phyloP scores from a whole-genome alignment of 2,113 vertebrate genomes.

The Atherinomorus stipes region DNA sequence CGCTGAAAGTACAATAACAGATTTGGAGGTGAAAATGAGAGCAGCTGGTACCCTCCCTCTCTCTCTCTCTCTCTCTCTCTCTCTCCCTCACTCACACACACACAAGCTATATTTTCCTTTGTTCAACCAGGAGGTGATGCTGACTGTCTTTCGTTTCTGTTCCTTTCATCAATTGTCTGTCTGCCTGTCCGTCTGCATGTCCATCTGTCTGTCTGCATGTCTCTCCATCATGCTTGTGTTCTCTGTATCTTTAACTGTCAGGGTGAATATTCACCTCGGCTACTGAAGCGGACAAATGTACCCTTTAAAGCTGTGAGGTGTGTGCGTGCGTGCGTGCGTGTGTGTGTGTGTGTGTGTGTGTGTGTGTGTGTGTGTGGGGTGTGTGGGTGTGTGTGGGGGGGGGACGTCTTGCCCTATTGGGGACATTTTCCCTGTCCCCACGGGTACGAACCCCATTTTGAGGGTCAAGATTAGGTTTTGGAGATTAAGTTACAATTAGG shows the following conservation, averaged over 20 bases:
- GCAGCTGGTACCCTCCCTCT: conserved; percentile 27
- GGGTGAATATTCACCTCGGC: conserved; percentile 59
- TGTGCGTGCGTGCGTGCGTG: too few relatives aligned
- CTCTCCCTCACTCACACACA: too few relatives aligned
- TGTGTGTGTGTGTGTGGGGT: conserved; percentile 31
- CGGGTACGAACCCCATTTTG: too few relatives aligned
- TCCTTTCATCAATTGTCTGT: too few relatives aligned
- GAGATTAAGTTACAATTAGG: too few relatives aligned
- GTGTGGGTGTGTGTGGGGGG: too few relatives aligned
- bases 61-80: conserved; percentile 10
- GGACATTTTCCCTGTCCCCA: too few relatives aligned
- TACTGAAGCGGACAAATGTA: conserved; percentile 70
- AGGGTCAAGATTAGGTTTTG: too few relatives aligned
- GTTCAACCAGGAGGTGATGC: conserved; percentile 41
- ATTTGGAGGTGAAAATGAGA: conserved; percentile 60
- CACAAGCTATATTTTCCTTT: conserved; percentile 26
- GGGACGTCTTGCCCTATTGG: too few relatives aligned
- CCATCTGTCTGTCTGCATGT: background rate
- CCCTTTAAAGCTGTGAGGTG: conserved; percentile 53
- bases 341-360: too few relatives aligned
- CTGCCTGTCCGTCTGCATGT: background rate
- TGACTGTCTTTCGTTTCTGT: background rate
- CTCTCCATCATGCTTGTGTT: background rate
- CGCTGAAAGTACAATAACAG: conserved; percentile 30
- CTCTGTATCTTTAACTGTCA: conserved; percentile 55